These are phyloP conservation scores for Solea solea DNA, from an alignment of 2,113 vertebrate species.

Conservation along the genomic window DNA sequence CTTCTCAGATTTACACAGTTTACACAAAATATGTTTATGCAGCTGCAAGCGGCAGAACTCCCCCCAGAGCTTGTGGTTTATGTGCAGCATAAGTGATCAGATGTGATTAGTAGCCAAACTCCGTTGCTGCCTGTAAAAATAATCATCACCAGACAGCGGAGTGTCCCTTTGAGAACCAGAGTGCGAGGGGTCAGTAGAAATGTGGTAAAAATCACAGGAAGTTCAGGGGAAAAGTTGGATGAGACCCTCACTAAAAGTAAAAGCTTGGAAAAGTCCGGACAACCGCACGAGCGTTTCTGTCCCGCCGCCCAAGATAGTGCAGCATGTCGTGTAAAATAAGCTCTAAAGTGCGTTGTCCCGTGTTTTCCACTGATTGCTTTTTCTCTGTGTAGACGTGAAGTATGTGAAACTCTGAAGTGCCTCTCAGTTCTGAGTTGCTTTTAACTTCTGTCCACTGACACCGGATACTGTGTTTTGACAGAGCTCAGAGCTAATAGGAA, in stretches of 20 bases:
- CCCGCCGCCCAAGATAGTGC: conserved; percentile 8
- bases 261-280: not conserved
- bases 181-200: conserved; percentile 26
- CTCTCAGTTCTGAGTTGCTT: conserved; percentile 23
- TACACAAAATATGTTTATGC: conserved; percentile 43
- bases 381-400: conserved; percentile 1
- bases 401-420: conserved; percentile 15
- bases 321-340: conserved; percentile 39
- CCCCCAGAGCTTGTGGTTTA: conserved; percentile 50
- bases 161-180: conserved; percentile 37
- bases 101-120: conserved; percentile 54
- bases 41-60: conserved; percentile 44
- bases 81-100: conserved; percentile 34
- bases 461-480: conserved; percentile 68
- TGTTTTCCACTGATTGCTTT: not conserved
- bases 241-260: not conserved
- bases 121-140: conserved; percentile 52
- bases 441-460: conserved; percentile 46
- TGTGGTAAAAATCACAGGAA: conserved; percentile 7
- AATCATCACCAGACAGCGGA: conserved; percentile 17
- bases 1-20: conserved; percentile 10
- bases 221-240: conserved; percentile 10
- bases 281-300: conserved; percentile 17
- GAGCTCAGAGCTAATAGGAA: conserved; percentile 59
- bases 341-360: not conserved